A percentile compares a stretch with the other conserved stretches of the same genome.
These are phyloP conservation scores for Euclidia mi DNA, from an alignment of 2,888 invertebrate species.

Conservation along the genomic window DNA sequence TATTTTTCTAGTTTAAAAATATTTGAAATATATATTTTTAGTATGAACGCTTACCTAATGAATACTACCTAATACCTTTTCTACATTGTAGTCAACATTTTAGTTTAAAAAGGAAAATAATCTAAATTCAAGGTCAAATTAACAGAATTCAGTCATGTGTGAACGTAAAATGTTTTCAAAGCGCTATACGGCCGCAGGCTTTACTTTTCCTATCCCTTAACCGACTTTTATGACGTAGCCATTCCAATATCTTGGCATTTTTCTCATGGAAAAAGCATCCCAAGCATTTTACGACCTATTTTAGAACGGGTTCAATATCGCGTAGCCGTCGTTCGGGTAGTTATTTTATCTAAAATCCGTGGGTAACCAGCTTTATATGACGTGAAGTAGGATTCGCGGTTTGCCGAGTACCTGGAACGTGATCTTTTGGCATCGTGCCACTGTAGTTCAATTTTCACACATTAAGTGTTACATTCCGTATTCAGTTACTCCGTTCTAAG, in stretches of 20 bases:
- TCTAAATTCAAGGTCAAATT: too few species aligned
- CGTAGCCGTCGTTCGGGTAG: not conserved
- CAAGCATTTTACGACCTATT: conserved; percentile 6
- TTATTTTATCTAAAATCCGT: conserved; percentile 2
- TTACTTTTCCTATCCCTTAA: not conserved
- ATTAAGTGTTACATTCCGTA: conserved; percentile 20
- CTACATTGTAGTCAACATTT: too few species aligned
- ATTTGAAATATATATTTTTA: too few species aligned
- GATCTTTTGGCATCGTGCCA: conserved; percentile 59
- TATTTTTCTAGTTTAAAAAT: too few species aligned
- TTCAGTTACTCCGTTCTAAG: not conserved
- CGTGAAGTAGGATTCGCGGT: conserved; percentile 44
- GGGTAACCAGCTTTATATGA: conserved; percentile 57
- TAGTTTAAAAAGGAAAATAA: too few species aligned
- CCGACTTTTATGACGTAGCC: conserved; percentile 2
- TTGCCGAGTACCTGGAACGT: conserved; percentile 45
- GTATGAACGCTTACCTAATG: too few species aligned
- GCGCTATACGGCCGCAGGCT: too few species aligned
- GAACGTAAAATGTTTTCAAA: too few species aligned
- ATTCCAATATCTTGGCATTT: conserved; percentile 6
- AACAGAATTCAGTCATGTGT: too few species aligned
- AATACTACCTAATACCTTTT: too few species aligned
- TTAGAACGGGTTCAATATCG: conserved; percentile 1
- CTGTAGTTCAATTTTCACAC: conserved; percentile 39
- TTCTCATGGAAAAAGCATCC: conserved; percentile 5